Conservation (phyloP, 2,797 vertebrate genomes). For the Anguilla obscura region DNA sequence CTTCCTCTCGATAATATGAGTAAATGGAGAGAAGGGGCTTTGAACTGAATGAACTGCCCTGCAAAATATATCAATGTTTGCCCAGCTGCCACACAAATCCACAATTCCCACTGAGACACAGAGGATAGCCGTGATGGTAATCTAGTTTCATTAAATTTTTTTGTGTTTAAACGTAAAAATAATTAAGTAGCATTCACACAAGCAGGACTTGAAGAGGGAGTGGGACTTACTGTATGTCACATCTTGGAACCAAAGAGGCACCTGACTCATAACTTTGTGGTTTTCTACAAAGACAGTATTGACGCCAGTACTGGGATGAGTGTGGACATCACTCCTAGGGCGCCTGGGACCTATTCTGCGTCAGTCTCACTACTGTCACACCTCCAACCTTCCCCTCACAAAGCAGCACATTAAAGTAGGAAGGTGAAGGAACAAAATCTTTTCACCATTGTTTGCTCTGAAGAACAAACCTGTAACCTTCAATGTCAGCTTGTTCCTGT, state of each 20-base stretch:
- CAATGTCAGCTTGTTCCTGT: constrained; percentile 42
- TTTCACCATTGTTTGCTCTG: constrained; percentile 12
- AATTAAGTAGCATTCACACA: constrained; percentile 41
- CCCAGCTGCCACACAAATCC: constrained; percentile 35
- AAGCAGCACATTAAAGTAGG: background rate
- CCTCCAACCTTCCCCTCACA: background rate
- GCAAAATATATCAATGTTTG: constrained; percentile 53
- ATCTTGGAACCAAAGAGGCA: constrained; percentile 26
- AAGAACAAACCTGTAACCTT: constrained; percentile 17
- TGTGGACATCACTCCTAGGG: background rate
- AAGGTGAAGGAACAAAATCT: background rate
- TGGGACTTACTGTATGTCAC: constrained; percentile 1
- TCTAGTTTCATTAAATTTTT: constrained; percentile 25
- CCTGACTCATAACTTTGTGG: background rate
- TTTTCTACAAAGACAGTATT: constrained; percentile 6
- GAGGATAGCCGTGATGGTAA: constrained; percentile 34
- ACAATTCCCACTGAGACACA: constrained; percentile 26
- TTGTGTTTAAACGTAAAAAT: constrained; percentile 25
- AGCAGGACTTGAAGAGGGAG: constrained; percentile 25
- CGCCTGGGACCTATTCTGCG: background rate
- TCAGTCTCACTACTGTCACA: background rate
- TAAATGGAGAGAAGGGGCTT: constrained; percentile 42
- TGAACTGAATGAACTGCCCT: constrained; percentile 58
- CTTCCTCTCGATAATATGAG: constrained; percentile 51
- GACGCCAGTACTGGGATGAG: background rate